Conservation (phyloP, 2,888 invertebrate genomes). For the Ichneumoninae sp. region DNA sequence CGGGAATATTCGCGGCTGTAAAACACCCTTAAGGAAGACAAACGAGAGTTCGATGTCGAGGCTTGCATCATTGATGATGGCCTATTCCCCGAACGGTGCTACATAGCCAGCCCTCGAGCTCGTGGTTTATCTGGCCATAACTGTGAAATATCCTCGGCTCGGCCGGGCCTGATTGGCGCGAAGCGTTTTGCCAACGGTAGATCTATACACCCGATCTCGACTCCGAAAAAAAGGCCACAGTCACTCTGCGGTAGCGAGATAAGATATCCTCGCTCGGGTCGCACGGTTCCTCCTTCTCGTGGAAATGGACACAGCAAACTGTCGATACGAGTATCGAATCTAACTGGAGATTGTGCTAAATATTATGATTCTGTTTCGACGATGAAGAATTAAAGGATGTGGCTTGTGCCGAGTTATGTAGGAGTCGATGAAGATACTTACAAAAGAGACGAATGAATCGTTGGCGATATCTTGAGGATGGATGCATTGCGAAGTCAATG, state of each 20-base stretch:
- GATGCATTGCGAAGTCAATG: neutral
- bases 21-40: slow-evolving; percentile 82
- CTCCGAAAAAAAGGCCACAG: neutral
- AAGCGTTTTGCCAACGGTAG: slow-evolving; percentile 74
- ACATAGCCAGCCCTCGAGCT: slow-evolving; percentile 77
- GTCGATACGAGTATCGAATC: too few species aligned
- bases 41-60: slow-evolving; percentile 80
- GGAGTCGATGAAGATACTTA: neutral
- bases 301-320: too few species aligned
- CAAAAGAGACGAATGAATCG: neutral
- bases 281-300: slow-evolving; percentile 2
- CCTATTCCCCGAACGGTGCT: slow-evolving; percentile 81
- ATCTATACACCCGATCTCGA: slow-evolving; percentile 68
- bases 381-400: too few species aligned
- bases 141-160: slow-evolving; percentile 80
- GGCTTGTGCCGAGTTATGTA: neutral
- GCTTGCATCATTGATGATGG: slow-evolving; percentile 83
- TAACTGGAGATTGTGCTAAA: too few species aligned
- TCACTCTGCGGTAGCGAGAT: neutral
- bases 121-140: slow-evolving; percentile 83
- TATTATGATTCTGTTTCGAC: too few species aligned
- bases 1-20: slow-evolving; percentile 79
- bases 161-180: slow-evolving; percentile 77
- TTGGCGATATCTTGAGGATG: slow-evolving; percentile 15
- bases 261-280: neutral